Evolutionary conservation across 2,113 vertebrate species (phyloP).

Genomic region (Oncorhynchus nerka): DNA sequence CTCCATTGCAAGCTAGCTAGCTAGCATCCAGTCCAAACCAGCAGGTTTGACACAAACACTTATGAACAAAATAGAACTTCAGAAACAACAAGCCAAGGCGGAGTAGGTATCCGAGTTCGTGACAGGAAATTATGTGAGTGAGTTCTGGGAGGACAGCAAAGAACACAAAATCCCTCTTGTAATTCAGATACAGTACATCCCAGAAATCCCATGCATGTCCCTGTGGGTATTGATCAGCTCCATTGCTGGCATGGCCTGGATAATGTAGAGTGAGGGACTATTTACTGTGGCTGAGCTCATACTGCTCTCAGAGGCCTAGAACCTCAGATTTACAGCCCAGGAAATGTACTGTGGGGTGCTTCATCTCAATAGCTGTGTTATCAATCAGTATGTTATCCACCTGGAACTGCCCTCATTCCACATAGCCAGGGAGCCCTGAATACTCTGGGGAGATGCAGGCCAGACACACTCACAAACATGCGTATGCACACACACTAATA

Average conservation of each 20-base stretch:
- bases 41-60: background rate
- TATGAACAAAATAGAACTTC: too few relatives aligned
- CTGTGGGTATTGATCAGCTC: slow-evolving; percentile 35
- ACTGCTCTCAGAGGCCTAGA: slow-evolving; percentile 17
- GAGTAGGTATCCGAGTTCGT: too few relatives aligned
- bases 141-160: background rate
- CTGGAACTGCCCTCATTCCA: slow-evolving; percentile 34
- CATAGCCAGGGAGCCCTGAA: slow-evolving; percentile 17
- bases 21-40: background rate
- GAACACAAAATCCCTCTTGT: background rate
- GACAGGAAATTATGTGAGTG: too few relatives aligned
- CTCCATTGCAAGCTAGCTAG: too few relatives aligned
- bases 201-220: slow-evolving; percentile 35
- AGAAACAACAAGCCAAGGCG: too few relatives aligned
- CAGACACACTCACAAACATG: background rate
- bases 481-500: background rate
- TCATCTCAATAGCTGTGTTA: slow-evolving; percentile 36
- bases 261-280: slow-evolving; percentile 15
- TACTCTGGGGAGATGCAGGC: background rate
- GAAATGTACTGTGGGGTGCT: slow-evolving; percentile 17
- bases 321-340: slow-evolving; percentile 32
- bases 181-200: background rate
- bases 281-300: slow-evolving; percentile 33
- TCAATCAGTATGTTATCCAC: slow-evolving; percentile 44
- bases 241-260: background rate